Conservation (phyloP, 64 coral and sea anemone genomes). For the Actinia equina region DNA sequence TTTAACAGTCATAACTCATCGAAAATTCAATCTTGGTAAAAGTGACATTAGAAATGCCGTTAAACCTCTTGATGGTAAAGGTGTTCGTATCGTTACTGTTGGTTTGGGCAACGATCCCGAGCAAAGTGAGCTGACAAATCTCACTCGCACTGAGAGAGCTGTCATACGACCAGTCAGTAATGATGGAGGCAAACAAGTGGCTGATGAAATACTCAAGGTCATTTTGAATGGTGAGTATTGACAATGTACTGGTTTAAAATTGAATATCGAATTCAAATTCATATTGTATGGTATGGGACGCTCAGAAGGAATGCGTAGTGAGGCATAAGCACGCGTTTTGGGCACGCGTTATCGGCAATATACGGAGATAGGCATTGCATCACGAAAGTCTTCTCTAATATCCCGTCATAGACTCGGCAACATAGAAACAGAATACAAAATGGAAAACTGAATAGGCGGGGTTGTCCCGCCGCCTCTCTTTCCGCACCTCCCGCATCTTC, state of each 20-base stretch:
- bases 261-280: too few relatives aligned
- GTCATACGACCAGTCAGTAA: neutral
- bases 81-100: constrained; percentile 1
- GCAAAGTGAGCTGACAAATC: neutral
- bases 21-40: neutral
- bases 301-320: too few relatives aligned
- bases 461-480: too few relatives aligned
- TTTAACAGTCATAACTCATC: neutral
- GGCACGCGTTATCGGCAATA: too few relatives aligned
- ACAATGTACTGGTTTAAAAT: neutral
- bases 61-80: constrained; percentile 14
- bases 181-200: constrained; percentile 14
- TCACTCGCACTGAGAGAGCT: constrained; percentile 1
- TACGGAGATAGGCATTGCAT: too few relatives aligned
- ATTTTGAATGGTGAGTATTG: constrained; percentile 14
- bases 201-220: constrained; percentile 22
- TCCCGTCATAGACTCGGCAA: too few relatives aligned
- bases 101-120: neutral
- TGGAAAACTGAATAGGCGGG: too few relatives aligned
- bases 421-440: too few relatives aligned
- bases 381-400: too few relatives aligned
- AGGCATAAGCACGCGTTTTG: too few relatives aligned
- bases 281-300: too few relatives aligned
- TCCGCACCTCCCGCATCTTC: too few relatives aligned
- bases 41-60: neutral